Conservation (phyloP, 1,140 invertebrate genomes). For the Pygmarrhopalites habei region DNA sequence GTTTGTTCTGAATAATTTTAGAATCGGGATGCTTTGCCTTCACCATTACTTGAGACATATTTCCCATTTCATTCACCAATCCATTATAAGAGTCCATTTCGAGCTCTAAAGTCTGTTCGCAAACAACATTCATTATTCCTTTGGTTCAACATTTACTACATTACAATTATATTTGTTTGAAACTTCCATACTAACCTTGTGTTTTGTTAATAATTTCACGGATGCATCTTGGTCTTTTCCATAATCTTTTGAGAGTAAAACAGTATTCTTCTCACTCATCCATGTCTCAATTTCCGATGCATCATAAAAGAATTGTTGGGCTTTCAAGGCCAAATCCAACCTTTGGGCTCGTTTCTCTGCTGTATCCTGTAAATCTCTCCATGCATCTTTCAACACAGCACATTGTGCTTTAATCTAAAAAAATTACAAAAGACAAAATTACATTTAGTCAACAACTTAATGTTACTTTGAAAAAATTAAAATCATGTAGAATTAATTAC, state of each 20-base stretch:
- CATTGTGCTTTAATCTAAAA: slow-evolving; percentile 58
- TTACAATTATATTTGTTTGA: too few species aligned
- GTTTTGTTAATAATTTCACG: slow-evolving; percentile 82
- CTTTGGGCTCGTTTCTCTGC: slow-evolving; percentile 64
- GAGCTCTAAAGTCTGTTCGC: slow-evolving; percentile 73
- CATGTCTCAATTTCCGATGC: slow-evolving; percentile 84
- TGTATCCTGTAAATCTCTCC: slow-evolving; percentile 61
- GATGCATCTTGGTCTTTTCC: slow-evolving; percentile 81
- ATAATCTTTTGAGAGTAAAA: slow-evolving; percentile 71
- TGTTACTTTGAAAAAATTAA: neutral
- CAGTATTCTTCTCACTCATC: slow-evolving; percentile 78
- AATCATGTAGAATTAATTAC: slow-evolving; percentile 1
- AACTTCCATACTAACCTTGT: slow-evolving; percentile 64
- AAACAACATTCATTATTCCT: too few species aligned
- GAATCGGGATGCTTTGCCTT: slow-evolving; percentile 65
- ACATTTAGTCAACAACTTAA: neutral
- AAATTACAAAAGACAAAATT: neutral
- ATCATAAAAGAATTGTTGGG: slow-evolving; percentile 79
- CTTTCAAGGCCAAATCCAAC: slow-evolving; percentile 74
- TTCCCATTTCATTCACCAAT: slow-evolving; percentile 86
- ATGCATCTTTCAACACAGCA: slow-evolving; percentile 55
- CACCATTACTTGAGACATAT: slow-evolving; percentile 71
- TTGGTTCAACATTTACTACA: too few species aligned
- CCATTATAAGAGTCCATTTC: slow-evolving; percentile 89
- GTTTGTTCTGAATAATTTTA: slow-evolving; percentile 67